Base-by-base conservation (phyloP, 23 tunicate genomes). In the Styela clava region DNA sequence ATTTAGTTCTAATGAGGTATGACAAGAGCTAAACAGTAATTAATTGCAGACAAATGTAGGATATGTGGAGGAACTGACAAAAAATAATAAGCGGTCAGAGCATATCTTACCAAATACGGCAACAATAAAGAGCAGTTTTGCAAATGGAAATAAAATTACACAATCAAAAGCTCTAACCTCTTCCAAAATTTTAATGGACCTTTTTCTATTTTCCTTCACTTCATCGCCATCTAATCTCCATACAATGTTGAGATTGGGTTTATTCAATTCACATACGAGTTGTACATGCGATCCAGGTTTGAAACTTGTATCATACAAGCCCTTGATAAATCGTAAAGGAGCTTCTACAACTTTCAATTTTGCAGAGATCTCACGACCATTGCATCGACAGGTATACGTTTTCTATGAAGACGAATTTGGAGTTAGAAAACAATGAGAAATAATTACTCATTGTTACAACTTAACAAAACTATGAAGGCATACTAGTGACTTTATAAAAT, bases 141-240 rank as follows among this genome's bases (percentile, higher is more conserved):
- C n/a, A n/a, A n/a, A n/a, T n/a, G n/a, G n/a, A n/a, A n/a, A n/a
- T n/a, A n/a, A n/a, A n/a, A n/a, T n/a, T n/a, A n/a, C n/a, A n/a
- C n/a, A n/a, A n/a, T n/a, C n/a, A n/a, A n/a, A n/a, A n/a, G n/a
- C n/a, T n/a, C n/a, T 61, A 72, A 79, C 94, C 79, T 88, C 81
- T 23, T 91, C 85, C 16, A 52, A 26, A 27, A 82, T 65, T 83
- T 63, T 82, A 25, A 91, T 82, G 1, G 81, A 73, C 28, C 74
- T 89, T 70, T 81, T 78, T 69, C 97, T 64, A 64, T 91, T 88
- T 0, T 83, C 88, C 52, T 91, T 86, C 31, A 91, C 79, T 24
- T 69, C 68, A 44, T 86, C 68, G 24, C 91, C 84, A 36, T 91
- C 97, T 3, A 82, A 83, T 33, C 84, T 82, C 98, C 98, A 94